Evolutionary conservation across 1,140 invertebrate genomes (phyloP).

Genomic region (Aricia agestis): DNA sequence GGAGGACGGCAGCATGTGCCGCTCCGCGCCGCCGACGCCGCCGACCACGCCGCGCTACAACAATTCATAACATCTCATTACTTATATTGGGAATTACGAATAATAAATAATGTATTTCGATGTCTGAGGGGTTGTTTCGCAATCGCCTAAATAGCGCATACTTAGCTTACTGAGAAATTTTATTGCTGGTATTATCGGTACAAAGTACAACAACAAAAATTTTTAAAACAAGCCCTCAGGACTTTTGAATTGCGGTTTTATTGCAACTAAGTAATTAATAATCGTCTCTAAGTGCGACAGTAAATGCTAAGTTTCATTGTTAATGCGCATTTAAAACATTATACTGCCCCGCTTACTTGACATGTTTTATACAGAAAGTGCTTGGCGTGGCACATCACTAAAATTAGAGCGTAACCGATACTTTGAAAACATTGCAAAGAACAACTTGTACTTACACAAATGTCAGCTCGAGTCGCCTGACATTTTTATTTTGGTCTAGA

Average conservation of each 20-base stretch:
- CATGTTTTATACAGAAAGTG: not conserved
- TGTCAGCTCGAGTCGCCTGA: not conserved
- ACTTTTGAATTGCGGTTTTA: too few species aligned
- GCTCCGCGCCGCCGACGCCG: slow-evolving; percentile 49
- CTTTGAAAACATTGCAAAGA: not conserved
- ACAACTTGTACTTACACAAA: not conserved
- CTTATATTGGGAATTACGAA: too few species aligned
- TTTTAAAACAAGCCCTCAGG: too few species aligned
- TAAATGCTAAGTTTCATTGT: too few species aligned
- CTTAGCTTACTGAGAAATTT: too few species aligned
- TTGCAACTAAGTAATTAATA: too few species aligned
- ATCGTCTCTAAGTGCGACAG: too few species aligned
- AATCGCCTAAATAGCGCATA: too few species aligned
- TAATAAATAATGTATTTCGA: too few species aligned
- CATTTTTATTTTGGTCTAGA: not conserved
- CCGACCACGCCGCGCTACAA: not conserved
- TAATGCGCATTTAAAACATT: not conserved
- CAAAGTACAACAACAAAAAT: too few species aligned
- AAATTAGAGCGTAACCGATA: slow-evolving; percentile 31
- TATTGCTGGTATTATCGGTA: too few species aligned
- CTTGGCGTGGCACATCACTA: slow-evolving; percentile 35
- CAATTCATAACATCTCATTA: not conserved
- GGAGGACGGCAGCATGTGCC: slow-evolving; percentile 72
- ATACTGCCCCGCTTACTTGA: not conserved
- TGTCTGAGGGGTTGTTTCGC: too few species aligned